phyloP scores from a whole-genome alignment of 2,113 vertebrate species.

The Tragelaphus buxtoni region DNA sequence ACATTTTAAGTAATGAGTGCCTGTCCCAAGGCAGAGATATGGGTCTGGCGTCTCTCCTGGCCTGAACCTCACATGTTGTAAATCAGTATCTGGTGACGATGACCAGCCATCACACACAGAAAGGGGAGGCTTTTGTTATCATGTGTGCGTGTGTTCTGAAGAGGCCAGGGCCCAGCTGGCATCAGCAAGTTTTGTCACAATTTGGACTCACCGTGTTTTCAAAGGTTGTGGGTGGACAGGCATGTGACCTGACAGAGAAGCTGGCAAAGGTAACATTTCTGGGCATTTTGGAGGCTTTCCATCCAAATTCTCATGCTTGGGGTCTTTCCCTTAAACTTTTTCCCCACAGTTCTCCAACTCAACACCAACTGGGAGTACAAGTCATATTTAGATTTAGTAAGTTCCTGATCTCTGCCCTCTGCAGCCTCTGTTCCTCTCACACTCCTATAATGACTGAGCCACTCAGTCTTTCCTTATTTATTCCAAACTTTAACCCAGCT shows the following conservation, averaged over 20 bases:
- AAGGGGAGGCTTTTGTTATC: neutral
- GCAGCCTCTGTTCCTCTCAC: neutral
- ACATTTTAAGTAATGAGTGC: constrained; percentile 23
- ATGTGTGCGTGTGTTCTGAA: neutral
- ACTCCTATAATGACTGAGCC: neutral
- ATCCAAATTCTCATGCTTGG: neutral
- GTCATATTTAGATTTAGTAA: neutral
- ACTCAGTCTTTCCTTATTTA: neutral
- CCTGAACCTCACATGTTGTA: neutral
- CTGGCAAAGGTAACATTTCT: neutral
- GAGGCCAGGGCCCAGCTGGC: neutral
- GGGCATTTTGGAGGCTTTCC: neutral
- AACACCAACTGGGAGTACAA: neutral
- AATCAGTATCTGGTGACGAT: constrained; percentile 15
- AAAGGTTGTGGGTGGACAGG: neutral
- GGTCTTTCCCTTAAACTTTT: neutral
- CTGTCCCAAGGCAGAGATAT: neutral
- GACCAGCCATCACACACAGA: neutral
- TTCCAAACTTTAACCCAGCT: neutral
- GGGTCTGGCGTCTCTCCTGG: neutral
- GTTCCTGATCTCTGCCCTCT: neutral
- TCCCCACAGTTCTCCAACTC: neutral
- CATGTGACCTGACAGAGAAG: neutral
- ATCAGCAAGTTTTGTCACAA: neutral
- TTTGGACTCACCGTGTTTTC: neutral